Base-by-base conservation (phyloP, 2,797 vertebrate species). In the Amniataba percoides region DNA sequence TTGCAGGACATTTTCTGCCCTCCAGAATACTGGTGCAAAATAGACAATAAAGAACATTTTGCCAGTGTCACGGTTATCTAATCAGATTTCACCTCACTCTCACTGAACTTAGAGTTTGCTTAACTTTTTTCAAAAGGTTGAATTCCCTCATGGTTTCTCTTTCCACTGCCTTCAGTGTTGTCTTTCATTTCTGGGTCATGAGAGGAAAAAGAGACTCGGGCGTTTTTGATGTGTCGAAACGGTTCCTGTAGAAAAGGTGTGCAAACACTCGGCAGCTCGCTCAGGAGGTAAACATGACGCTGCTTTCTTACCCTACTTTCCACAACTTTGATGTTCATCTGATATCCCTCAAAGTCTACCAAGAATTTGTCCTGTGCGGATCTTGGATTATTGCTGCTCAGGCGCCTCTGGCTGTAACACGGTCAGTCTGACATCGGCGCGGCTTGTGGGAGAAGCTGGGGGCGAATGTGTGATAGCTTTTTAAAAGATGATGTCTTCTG, bases 301-400 rank as follows among this genome's bases (percentile, higher is more conserved):
- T 36, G 82, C 82, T 86, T 83, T 88, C 83, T 84, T 85, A 87
- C 73, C 91, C 90, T 53, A 87, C 67, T 88, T 93, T 90, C 77
- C 71, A 49, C 25, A 67, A 86, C 94, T 93, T 94, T 94, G 91
- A 95, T 92, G 90, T 76, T 84, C 16, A 60, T 88, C 81, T 75
- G 72, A 88, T 86, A 70, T 58, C 63, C 61, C 69, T 62, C 80
- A 71, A 62, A 62, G 21, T 76, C 71, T 40, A 48, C 39, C 36
- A 53, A 75, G 76, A 74, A 34, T 58, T 66, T 39, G 13, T 71
- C 67, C 48, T 5, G 40, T 83, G 55, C 6, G 11, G 18, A 34
- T 70, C 25, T 82, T 7, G 0, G 45, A 71, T 80, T 80, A 39
- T 81, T 48, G 60, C 46, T 34, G 51, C 58, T 60, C 67, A 16